Percentiles rank a stretch among this genome's conserved stretches.
Evolutionary conservation across 1,140 invertebrate genomes (phyloP).

Genomic region (Diabrotica undecimpunctata): DNA sequence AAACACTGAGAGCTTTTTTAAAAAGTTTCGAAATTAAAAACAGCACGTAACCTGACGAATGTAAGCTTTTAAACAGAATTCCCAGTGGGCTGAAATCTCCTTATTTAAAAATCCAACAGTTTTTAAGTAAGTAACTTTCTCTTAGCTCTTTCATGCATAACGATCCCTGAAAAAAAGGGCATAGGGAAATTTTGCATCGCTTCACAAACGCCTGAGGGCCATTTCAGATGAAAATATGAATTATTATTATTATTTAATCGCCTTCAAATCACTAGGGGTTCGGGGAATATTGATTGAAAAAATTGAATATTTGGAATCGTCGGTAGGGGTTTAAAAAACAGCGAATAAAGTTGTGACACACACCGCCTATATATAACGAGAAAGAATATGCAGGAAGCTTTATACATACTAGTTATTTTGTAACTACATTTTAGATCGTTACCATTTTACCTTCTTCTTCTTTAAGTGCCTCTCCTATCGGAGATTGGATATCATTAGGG

Average conservation of each 20-base stretch:
- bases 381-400: too few species aligned
- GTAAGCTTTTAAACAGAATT: constrained; percentile 21
- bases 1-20: background rate
- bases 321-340: too few species aligned
- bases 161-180: constrained; percentile 9
- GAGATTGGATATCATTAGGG: too few species aligned
- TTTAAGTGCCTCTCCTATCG: too few species aligned
- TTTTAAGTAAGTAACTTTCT: constrained; percentile 20
- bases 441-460: too few species aligned
- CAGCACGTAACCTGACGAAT: constrained; percentile 5
- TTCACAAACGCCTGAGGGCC: background rate
- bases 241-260: constrained; percentile 13
- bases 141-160: constrained; percentile 18
- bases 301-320: too few species aligned
- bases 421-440: too few species aligned
- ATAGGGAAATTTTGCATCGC: constrained; percentile 4
- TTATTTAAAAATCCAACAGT: constrained; percentile 23
- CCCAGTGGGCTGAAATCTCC: constrained; percentile 20
- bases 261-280: background rate
- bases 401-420: too few species aligned
- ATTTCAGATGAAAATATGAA: constrained; percentile 12
- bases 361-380: too few species aligned
- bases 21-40: background rate
- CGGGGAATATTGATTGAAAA: constrained; percentile 4
- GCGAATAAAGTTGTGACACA: too few species aligned